Conservation (phyloP, 2,888 invertebrate genomes). For the Zaprionus bogoriensis region DNA sequence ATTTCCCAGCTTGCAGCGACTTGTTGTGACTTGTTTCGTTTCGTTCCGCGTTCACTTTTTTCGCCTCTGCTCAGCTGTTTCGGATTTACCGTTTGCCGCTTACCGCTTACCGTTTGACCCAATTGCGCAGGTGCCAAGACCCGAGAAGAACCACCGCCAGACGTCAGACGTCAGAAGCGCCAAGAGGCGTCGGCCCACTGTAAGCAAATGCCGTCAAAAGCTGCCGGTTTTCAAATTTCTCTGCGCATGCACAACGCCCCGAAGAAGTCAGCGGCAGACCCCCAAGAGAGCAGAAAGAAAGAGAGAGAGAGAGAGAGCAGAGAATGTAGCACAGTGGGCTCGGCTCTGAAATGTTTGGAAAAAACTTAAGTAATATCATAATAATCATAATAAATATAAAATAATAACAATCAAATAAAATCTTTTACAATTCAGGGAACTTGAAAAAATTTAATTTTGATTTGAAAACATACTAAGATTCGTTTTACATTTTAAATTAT, state of each 20-base stretch:
- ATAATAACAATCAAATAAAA: too few relatives aligned
- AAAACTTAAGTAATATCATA: too few relatives aligned
- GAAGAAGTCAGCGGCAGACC: not conserved
- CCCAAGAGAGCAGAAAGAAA: not conserved
- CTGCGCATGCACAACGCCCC: slow-evolving; percentile 22
- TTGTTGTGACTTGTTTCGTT: slow-evolving; percentile 25
- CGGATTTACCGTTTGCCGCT: slow-evolving; percentile 53
- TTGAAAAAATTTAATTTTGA: too few relatives aligned
- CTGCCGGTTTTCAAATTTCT: slow-evolving; percentile 53
- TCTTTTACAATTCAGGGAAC: too few relatives aligned
- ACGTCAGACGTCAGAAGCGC: too few relatives aligned
- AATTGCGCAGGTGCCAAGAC: slow-evolving; percentile 41
- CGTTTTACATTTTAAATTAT: too few relatives aligned
- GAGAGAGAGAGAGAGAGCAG: not conserved
- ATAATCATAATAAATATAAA: too few relatives aligned
- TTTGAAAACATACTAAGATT: too few relatives aligned
- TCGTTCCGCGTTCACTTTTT: not conserved
- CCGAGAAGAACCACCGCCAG: slow-evolving; percentile 6
- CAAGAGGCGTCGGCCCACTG: slow-evolving; percentile 19
- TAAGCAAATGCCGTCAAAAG: slow-evolving; percentile 23
- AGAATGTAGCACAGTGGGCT: slow-evolving; percentile 4
- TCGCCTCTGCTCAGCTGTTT: slow-evolving; percentile 49
- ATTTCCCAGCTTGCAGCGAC: slow-evolving; percentile 12
- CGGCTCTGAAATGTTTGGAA: too few relatives aligned
- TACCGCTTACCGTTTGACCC: too few relatives aligned